Conservation (phyloP, 2,888 invertebrate genomes). For the Drosophila fulvimacula region DNA sequence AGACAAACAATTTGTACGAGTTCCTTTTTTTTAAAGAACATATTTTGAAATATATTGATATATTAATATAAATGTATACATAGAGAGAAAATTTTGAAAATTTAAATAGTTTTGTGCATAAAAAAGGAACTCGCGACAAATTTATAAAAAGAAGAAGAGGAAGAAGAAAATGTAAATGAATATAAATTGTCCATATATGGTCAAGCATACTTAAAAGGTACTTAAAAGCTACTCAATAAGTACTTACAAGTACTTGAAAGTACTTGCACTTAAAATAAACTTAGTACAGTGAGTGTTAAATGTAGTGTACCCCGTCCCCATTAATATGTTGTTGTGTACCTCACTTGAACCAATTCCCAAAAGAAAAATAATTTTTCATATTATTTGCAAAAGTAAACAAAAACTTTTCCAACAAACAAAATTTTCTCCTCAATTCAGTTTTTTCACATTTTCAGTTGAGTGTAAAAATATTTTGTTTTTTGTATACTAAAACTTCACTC, state of each 20-base stretch:
- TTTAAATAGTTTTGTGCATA: conserved; percentile 5
- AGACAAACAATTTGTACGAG: conserved; percentile 25
- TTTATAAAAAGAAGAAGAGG: background rate
- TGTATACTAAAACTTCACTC: conserved; percentile 86
- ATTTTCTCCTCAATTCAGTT: conserved; percentile 41
- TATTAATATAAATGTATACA: background rate
- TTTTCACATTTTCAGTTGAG: conserved; percentile 30
- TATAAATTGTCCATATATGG: background rate
- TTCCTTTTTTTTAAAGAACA: conserved; percentile 6
- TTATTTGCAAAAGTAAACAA: conserved; percentile 62
- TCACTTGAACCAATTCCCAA: background rate
- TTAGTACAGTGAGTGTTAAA: conserved; percentile 44
- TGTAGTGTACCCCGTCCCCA: conserved; percentile 39
- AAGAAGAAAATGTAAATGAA: background rate
- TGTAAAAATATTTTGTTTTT: conserved; percentile 56
- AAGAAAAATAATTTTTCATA: conserved; percentile 41
- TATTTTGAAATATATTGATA: conserved; percentile 5
- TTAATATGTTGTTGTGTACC: conserved; percentile 34
- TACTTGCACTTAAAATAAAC: conserved; percentile 13
- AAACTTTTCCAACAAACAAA: conserved; percentile 47
- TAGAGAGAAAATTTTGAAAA: conserved; percentile 1
- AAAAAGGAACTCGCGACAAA: conserved; percentile 15
- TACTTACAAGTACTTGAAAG: conserved; percentile 3
- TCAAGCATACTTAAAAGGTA: background rate
- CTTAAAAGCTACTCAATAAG: background rate